phyloP scores from a whole-genome alignment of 2,888 invertebrate species.

The Hipparchia semele region DNA sequence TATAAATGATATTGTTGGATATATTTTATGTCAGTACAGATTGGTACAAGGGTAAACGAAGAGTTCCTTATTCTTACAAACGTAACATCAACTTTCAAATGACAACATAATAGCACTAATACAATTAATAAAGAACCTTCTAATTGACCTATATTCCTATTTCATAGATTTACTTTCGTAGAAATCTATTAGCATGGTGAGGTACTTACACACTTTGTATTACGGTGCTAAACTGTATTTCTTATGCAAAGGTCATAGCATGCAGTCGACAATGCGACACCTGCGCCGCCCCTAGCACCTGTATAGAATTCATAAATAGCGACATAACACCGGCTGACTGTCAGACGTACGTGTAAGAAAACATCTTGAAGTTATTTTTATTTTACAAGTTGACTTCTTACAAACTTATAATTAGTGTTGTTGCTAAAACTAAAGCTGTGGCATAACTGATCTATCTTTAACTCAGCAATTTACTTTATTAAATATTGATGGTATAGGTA shows the following conservation, averaged over 20 bases:
- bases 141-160: too few species aligned
- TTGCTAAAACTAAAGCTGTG: background rate
- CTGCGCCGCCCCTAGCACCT: slow-evolving; percentile 69
- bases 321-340: slow-evolving; percentile 49
- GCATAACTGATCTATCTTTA: background rate
- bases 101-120: background rate
- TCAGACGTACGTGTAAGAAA: slow-evolving; percentile 44
- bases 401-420: background rate
- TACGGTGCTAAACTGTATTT: slow-evolving; percentile 53
- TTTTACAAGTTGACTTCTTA: background rate
- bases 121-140: slow-evolving; percentile 11
- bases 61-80: too few species aligned
- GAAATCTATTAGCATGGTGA: slow-evolving; percentile 21
- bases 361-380: slow-evolving; percentile 10
- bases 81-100: background rate
- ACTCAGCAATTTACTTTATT: too few species aligned
- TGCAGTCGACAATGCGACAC: slow-evolving; percentile 72
- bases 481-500: too few species aligned
- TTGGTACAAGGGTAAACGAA: too few species aligned
- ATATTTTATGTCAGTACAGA: too few species aligned
- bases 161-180: slow-evolving; percentile 6
- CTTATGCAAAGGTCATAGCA: slow-evolving; percentile 74
- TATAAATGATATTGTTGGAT: too few species aligned
- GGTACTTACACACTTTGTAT: slow-evolving; percentile 31
- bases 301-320: slow-evolving; percentile 74